These are phyloP conservation scores for Garrulus glandarius DNA, from an alignment of 2,797 vertebrate species.

Conservation along the genomic window DNA sequence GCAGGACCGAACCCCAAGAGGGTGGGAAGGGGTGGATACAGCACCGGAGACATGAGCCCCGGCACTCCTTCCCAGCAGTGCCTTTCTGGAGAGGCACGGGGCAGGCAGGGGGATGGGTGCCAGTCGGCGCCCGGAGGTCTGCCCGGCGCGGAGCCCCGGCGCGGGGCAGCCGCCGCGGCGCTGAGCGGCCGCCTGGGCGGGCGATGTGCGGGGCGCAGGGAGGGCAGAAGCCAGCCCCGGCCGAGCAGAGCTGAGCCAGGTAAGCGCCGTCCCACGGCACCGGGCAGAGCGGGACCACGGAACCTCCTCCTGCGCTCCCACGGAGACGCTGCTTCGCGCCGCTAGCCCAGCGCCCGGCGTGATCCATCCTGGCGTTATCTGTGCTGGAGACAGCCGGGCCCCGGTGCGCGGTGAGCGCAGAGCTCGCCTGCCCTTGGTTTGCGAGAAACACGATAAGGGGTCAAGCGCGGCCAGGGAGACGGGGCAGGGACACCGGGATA, in stretches of 20 bases:
- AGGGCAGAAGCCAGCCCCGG: slow-evolving; percentile 13
- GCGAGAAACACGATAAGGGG: neutral
- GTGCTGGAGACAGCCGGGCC: neutral
- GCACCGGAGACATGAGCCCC: slow-evolving; percentile 47
- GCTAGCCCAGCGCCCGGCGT: neutral
- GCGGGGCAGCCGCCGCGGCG: neutral
- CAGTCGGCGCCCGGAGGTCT: neutral
- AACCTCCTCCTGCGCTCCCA: neutral
- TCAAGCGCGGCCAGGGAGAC: neutral
- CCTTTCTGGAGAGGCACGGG: slow-evolving; percentile 51
- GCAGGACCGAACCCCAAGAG: slow-evolving; percentile 61
- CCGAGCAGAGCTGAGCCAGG: slow-evolving; percentile 34
- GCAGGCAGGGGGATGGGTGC: slow-evolving; percentile 52
- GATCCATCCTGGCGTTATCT: neutral
- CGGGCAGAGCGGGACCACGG: neutral
- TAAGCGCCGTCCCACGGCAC: neutral
- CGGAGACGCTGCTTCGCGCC: neutral
- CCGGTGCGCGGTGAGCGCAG: neutral
- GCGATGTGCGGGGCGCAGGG: neutral
- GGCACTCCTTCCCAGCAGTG: slow-evolving; percentile 53
- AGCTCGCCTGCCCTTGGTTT: neutral
- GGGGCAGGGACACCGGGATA: neutral
- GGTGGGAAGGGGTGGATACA: slow-evolving; percentile 62
- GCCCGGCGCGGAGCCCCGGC: neutral
- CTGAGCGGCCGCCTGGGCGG: neutral